Conservation (phyloP, 2,113 vertebrate species). For the Oxyruncus cristatus region DNA sequence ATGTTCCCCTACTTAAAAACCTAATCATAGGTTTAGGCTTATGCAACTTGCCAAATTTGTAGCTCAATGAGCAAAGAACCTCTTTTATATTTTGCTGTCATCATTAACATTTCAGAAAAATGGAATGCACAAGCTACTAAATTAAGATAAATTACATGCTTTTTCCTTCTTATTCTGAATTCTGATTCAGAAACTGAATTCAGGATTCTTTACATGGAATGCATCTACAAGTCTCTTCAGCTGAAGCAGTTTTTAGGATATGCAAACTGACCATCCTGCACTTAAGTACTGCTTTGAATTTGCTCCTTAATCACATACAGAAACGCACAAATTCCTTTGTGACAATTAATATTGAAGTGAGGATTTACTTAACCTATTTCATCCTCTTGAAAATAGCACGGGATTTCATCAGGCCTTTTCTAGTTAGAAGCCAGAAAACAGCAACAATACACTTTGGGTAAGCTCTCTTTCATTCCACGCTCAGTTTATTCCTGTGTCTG, state of each 20-base stretch:
- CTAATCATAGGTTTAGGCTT: neutral
- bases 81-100: neutral
- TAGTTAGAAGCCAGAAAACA: neutral
- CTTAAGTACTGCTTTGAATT: neutral
- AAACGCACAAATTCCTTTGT: neutral
- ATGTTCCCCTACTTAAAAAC: neutral
- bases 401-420: neutral
- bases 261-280: neutral
- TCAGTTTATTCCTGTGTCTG: neutral
- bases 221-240: neutral
- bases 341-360: neutral
- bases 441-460: neutral
- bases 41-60: neutral
- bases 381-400: neutral
- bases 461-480: neutral
- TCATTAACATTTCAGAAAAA: neutral
- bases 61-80: neutral
- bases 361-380: neutral
- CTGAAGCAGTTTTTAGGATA: neutral
- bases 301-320: neutral
- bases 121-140: neutral
- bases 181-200: neutral
- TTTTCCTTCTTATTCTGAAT: neutral
- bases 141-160: neutral
- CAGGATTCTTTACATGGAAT: neutral